Base-by-base conservation (phyloP, 92 coral and sea anemone genomes). In the Porites lobata region DNA sequence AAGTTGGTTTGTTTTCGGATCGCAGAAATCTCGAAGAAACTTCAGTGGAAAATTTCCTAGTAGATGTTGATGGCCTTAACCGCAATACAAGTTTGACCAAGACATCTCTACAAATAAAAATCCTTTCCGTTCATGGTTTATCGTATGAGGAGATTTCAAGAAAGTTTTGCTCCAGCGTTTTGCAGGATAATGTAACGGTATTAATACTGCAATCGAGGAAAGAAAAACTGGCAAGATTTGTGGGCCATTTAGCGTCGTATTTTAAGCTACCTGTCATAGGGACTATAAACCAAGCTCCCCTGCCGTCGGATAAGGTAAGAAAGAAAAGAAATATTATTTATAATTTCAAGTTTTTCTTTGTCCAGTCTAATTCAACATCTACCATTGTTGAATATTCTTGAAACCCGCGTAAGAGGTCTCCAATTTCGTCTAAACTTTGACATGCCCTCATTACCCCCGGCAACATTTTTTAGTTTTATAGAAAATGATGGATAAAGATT, bases 291-390 rank as follows among this genome's bases (percentile, higher is more conserved):
- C 76, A 68, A n/a, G 89, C 69, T 7, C 93, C 93, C 79, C 90
- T 83, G 59, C 90, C 94, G 50, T 83, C 94, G 4, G 95, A 86
- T 63, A 89, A 91, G 94, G 98, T 93, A 91, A 66, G 90, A 70
- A 32, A 21, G 24, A 53, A 10, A 19, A 47, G 19, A 8, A 14
- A 32, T 24, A 9, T 57, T 2, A 64, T 83, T 19, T 71, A 9
- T 0, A 72, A 32, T 72, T 52, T 50, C 17, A 51, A 24, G 24
- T 22, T 65, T 79, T 79, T 67, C 62, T 47, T 80, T 65, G 54
- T 18, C 10, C 26, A 29, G 67, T 32, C 43, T 20, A 14, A 22
- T 20, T 21, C 17, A 8, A 58, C 2, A 8, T 22, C 29, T 15
- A 18, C 26, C 59, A 29, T 77, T 51, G 62, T 22, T 43, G n/a